phyloP scores from a whole-genome alignment of 2,888 invertebrate genomes.

The Lycocerus yunnanus region DNA sequence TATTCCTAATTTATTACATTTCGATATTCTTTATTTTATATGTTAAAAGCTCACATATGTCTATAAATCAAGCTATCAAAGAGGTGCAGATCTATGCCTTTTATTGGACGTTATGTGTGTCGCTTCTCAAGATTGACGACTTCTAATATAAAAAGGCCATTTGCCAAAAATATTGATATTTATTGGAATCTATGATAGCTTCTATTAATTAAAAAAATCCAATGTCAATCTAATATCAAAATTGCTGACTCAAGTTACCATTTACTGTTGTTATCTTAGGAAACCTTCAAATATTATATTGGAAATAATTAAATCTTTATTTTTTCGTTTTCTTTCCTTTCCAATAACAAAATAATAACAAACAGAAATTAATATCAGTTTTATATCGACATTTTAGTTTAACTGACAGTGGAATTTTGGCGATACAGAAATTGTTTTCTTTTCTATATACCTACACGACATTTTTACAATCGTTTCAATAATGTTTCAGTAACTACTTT shows the following conservation, averaged over 20 bases:
- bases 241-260: background rate
- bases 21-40: conserved; percentile 25
- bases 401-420: background rate
- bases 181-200: background rate
- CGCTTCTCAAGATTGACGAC: conserved; percentile 31
- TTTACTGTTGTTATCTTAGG: background rate
- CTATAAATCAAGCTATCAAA: conserved; percentile 32
- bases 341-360: background rate
- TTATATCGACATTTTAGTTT: background rate
- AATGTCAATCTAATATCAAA: background rate
- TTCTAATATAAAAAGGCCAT: conserved; percentile 20
- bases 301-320: background rate
- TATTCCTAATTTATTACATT: conserved; percentile 15
- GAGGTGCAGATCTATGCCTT: conserved; percentile 22
- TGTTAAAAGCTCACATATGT: conserved; percentile 26
- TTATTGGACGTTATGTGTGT: conserved; percentile 20
- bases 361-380: background rate
- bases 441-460: background rate
- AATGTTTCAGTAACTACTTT: background rate
- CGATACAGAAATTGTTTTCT: background rate
- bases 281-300: background rate
- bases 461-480: background rate
- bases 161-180: conserved; percentile 1
- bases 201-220: background rate
- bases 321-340: background rate